Conservation (phyloP, 2,797 vertebrate genomes). For the Liasis olivaceus region DNA sequence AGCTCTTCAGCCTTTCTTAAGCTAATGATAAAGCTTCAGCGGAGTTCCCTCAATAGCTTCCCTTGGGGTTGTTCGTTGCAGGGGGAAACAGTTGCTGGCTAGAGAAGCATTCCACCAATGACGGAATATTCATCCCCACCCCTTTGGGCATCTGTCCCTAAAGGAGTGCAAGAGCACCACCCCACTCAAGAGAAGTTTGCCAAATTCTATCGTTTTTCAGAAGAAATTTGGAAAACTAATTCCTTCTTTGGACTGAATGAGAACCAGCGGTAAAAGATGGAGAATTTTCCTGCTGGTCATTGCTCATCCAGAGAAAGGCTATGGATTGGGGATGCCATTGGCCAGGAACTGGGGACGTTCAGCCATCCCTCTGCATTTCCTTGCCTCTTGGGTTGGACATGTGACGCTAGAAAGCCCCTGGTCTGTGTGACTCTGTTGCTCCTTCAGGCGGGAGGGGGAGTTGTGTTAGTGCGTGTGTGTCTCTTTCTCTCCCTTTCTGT, state of each 20-base stretch:
- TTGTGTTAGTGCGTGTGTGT: too few species aligned
- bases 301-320: not conserved
- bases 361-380: too few species aligned
- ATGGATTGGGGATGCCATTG: not conserved
- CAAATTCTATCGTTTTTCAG: not conserved
- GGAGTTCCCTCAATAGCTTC: not conserved
- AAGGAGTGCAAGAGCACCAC: not conserved
- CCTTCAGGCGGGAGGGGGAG: not conserved
- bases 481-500: constrained; percentile 31
- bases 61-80: not conserved
- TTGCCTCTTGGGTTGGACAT: not conserved
- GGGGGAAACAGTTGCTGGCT: not conserved
- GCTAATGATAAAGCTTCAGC: not conserved
- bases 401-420: not conserved
- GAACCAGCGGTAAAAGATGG: not conserved
- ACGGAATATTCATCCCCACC: not conserved
- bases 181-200: not conserved
- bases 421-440: not conserved
- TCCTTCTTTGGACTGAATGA: not conserved
- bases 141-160: not conserved
- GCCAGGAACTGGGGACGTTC: not conserved
- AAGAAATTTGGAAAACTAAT: not conserved
- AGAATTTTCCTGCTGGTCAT: not conserved
- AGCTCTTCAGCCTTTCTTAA: not conserved
- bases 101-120: not conserved